Evolutionary conservation across 92 coral and sea anemone species (phyloP).

Genomic region (Metridium senile): DNA sequence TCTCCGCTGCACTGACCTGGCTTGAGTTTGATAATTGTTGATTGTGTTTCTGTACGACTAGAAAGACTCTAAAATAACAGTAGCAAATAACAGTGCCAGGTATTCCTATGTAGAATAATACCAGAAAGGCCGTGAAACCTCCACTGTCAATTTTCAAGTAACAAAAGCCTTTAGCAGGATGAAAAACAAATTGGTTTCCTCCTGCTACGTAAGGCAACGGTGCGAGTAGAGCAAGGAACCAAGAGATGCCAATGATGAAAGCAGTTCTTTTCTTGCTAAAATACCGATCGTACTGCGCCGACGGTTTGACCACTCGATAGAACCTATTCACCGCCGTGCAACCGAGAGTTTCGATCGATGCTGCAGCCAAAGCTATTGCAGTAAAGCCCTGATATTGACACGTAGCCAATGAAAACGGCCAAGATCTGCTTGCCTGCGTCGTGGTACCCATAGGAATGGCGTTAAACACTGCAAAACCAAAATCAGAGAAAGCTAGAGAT

Average conservation of each 20-base stretch:
- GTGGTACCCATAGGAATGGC: constrained; percentile 40
- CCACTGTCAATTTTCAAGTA: constrained; percentile 31
- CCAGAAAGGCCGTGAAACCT: constrained; percentile 33
- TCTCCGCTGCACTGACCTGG: constrained; percentile 42
- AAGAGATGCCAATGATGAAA: constrained; percentile 16
- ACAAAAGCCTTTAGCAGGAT: constrained; percentile 66
- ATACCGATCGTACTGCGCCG: constrained; percentile 4
- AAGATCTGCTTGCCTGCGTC: constrained; percentile 27
- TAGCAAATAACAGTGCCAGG: constrained; percentile 35
- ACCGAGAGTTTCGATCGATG: constrained; percentile 63
- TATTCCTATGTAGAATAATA: constrained; percentile 36
- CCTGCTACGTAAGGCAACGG: constrained; percentile 51
- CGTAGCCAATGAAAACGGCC: constrained; percentile 40
- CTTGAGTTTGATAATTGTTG: not conserved
- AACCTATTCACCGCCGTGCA: constrained; percentile 62
- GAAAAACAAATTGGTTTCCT: constrained; percentile 53
- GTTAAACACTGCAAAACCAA: constrained; percentile 41
- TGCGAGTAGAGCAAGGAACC: constrained; percentile 38
- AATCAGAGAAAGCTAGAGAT: constrained; percentile 67
- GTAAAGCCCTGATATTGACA: constrained; percentile 67
- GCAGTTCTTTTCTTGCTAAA: constrained; percentile 37
- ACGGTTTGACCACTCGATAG: constrained; percentile 45
- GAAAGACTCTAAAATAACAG: constrained; percentile 57
- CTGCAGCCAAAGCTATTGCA: constrained; percentile 33
- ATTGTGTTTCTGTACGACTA: constrained; percentile 23